These are phyloP conservation scores for Ophthalmolycus amberensis DNA, from an alignment of 2,113 vertebrate genomes.

Conservation along the genomic window DNA sequence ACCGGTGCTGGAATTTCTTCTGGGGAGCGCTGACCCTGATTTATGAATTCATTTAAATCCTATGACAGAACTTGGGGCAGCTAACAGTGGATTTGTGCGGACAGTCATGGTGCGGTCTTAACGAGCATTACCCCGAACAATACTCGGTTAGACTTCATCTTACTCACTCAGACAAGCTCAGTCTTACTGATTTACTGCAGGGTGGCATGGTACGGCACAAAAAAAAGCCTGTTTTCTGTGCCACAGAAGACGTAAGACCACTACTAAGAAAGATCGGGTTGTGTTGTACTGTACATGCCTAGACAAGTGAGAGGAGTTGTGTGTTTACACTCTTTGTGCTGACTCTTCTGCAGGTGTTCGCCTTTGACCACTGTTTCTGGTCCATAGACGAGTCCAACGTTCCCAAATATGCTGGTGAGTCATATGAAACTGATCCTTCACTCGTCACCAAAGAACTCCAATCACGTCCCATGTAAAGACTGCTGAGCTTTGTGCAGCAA, in stretches of 20 bases:
- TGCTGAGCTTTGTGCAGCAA: constrained; percentile 24
- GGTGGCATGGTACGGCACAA: constrained; percentile 17
- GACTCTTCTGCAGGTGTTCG: constrained; percentile 90
- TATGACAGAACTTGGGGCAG: constrained; percentile 51
- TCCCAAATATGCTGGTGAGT: constrained; percentile 96
- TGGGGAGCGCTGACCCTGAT: constrained; percentile 78
- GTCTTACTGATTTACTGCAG: constrained; percentile 60
- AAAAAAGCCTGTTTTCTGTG: constrained; percentile 17
- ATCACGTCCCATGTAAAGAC: constrained; percentile 11
- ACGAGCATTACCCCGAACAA: constrained; percentile 56
- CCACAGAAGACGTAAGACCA: constrained; percentile 5
- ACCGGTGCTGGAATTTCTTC: constrained; percentile 78
- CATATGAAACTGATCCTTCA: constrained; percentile 26
- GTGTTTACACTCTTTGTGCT: constrained; percentile 47
- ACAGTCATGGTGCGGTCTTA: constrained; percentile 40
- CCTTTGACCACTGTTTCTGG: constrained; percentile 99
- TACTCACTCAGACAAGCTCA: constrained; percentile 57
- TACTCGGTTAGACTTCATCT: constrained; percentile 51
- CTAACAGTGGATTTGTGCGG: constrained; percentile 62
- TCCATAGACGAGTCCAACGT: constrained; percentile 98
- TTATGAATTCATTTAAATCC: constrained; percentile 81
- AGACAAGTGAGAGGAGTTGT: constrained; percentile 54
- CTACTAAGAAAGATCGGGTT: constrained; percentile 25
- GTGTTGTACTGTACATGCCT: constrained; percentile 46
- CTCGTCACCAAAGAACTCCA: constrained; percentile 35